A percentile compares a stretch with the other conserved stretches of the same genome.
phyloP scores from a whole-genome alignment of 2,797 vertebrate species.

The Merluccius polli region DNA sequence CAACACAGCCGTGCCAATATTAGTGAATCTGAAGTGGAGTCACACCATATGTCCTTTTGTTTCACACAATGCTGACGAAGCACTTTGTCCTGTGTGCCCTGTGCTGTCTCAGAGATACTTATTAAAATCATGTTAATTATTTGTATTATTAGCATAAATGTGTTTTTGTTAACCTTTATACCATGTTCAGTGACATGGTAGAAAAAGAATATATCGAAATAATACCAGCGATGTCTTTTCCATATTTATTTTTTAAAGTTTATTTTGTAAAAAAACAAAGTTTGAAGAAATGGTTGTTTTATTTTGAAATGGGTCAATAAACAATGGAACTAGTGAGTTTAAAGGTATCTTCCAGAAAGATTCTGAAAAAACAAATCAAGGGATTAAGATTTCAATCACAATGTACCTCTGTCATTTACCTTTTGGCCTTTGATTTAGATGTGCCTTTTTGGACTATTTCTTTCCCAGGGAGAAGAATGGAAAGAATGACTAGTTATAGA shows the following conservation, averaged over 20 bases:
- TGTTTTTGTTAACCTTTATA: slow-evolving; percentile 37
- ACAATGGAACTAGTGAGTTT: slow-evolving; percentile 28
- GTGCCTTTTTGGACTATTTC: slow-evolving; percentile 32
- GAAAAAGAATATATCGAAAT: slow-evolving; percentile 21
- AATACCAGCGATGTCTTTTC: slow-evolving; percentile 21
- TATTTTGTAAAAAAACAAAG: background rate
- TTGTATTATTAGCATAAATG: slow-evolving; percentile 30
- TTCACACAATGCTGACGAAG: slow-evolving; percentile 44
- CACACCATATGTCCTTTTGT: slow-evolving; percentile 27
- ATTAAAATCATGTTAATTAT: slow-evolving; percentile 36
- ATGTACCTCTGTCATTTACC: slow-evolving; percentile 34
- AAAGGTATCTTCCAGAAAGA: slow-evolving; percentile 18
- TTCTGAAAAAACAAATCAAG: slow-evolving; percentile 10
- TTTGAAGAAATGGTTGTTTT: slow-evolving; percentile 10
- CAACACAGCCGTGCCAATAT: slow-evolving; percentile 21
- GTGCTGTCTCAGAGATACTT: slow-evolving; percentile 29
- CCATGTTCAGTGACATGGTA: slow-evolving; percentile 34
- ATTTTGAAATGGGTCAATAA: slow-evolving; percentile 15
- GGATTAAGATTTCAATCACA: slow-evolving; percentile 6
- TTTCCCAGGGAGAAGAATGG: slow-evolving; percentile 6
- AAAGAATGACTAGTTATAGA: slow-evolving; percentile 14
- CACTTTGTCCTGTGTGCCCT: slow-evolving; percentile 49
- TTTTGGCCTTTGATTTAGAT: slow-evolving; percentile 40
- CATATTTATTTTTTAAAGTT: slow-evolving; percentile 55
- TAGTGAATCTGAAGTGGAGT: slow-evolving; percentile 27